phyloP scores from a whole-genome alignment of 23 tunicate genomes.

The Styela plicata region DNA sequence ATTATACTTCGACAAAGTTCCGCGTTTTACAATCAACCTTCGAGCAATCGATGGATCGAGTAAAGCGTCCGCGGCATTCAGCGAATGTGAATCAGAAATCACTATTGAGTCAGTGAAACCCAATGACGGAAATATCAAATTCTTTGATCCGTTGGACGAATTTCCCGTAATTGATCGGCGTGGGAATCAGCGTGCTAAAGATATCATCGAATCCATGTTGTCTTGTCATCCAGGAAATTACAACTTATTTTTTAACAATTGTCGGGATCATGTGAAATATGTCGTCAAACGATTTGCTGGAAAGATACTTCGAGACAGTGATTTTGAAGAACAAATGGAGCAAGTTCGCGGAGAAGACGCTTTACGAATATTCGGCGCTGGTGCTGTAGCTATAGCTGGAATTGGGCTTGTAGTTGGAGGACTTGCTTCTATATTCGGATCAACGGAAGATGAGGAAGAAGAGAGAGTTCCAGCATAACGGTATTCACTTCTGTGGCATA shows the following conservation, averaged over 20 bases:
- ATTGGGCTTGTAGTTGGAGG: not conserved
- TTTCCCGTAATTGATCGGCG: not conserved
- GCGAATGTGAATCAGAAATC: constrained; percentile 7
- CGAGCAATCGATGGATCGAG: constrained; percentile 2
- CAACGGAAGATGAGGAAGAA: not conserved
- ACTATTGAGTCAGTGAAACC: not conserved
- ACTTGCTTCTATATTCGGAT: not conserved
- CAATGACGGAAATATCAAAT: not conserved
- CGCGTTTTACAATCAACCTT: constrained; percentile 10
- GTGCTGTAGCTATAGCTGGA: not conserved
- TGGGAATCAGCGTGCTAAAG: not conserved
- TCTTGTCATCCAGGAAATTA: constrained; percentile 6
- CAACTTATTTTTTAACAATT: constrained; percentile 4
- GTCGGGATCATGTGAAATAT: constrained; percentile 12
- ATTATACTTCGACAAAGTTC: constrained; percentile 3
- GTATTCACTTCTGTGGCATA: no score
- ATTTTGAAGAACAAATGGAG: not conserved
- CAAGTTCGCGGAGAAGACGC: not conserved
- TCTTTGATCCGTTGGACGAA: not conserved
- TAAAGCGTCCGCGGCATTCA: constrained; percentile 13
- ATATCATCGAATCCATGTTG: not conserved
- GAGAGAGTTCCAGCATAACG: not conserved
- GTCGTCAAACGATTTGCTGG: not conserved
- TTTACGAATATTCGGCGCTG: not conserved
- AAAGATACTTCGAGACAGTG: not conserved